Evolutionary conservation across 2,888 invertebrate species (phyloP).

Genomic region (Bellardia pandia): DNA sequence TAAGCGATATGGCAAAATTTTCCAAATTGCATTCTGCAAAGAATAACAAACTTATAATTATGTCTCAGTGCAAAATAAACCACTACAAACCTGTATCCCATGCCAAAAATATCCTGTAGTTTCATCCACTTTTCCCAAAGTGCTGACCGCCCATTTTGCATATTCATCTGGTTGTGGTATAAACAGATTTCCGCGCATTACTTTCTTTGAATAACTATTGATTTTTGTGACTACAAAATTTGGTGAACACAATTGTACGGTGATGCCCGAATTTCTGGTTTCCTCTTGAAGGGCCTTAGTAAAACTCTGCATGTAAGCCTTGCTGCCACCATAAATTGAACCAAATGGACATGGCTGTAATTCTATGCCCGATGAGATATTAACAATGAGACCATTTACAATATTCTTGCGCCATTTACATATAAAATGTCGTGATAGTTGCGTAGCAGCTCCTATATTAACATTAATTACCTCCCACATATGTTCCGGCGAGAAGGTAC

Average conservation of each 20-base stretch:
- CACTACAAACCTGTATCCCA: slow-evolving; percentile 88
- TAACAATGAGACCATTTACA: slow-evolving; percentile 91
- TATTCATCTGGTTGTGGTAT: slow-evolving; percentile 89
- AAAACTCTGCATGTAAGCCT: slow-evolving; percentile 90
- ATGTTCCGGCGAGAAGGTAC: slow-evolving; percentile 88
- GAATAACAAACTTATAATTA: neutral
- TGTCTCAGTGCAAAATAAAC: neutral
- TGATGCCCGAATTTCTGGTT: slow-evolving; percentile 89
- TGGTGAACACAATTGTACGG: slow-evolving; percentile 93
- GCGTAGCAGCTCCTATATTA: slow-evolving; percentile 93
- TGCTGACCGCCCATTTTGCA: slow-evolving; percentile 90
- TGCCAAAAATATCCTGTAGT: slow-evolving; percentile 96
- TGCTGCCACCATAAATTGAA: slow-evolving; percentile 95
- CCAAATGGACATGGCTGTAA: slow-evolving; percentile 92
- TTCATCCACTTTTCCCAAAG: slow-evolving; percentile 90
- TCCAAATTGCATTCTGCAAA: slow-evolving; percentile 49
- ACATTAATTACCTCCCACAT: slow-evolving; percentile 92
- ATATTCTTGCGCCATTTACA: slow-evolving; percentile 90
- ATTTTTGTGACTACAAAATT: slow-evolving; percentile 89
- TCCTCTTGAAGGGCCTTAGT: slow-evolving; percentile 92
- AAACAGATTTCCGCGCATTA: slow-evolving; percentile 87
- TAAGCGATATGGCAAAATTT: slow-evolving; percentile 39
- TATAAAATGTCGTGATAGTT: slow-evolving; percentile 91
- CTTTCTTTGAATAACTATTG: slow-evolving; percentile 90
- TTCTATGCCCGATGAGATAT: slow-evolving; percentile 94